These are phyloP conservation scores for Formica aserva DNA, from an alignment of 2,888 invertebrate genomes.

Conservation along the genomic window DNA sequence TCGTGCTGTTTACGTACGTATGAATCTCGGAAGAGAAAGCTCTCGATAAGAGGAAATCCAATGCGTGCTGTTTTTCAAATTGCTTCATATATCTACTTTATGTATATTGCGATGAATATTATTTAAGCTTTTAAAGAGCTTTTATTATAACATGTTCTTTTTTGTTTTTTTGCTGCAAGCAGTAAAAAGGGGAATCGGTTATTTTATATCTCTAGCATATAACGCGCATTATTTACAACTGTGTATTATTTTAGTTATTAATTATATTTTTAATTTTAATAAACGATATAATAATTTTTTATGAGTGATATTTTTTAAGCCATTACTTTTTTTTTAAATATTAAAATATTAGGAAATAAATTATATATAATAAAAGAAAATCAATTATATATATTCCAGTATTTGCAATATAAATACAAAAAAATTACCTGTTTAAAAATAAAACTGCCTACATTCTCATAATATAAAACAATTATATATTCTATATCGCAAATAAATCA, in stretches of 20 bases:
- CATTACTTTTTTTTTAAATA: not conserved
- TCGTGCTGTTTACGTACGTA: slow-evolving; percentile 63
- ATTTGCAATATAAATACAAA: not conserved
- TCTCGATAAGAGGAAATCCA: slow-evolving; percentile 41
- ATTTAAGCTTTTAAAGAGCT: not conserved
- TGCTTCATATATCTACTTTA: slow-evolving; percentile 11
- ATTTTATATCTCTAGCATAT: not conserved
- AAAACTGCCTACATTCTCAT: not conserved
- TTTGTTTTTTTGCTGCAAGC: not conserved
- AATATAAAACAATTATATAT: not conserved
- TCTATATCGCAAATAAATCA: not conserved
- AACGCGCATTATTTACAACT: not conserved
- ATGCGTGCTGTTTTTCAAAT: slow-evolving; percentile 16
- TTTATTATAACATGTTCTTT: not conserved
- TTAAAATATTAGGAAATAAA: not conserved
- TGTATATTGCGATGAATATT: slow-evolving; percentile 11
- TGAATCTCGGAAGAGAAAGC: slow-evolving; percentile 35
- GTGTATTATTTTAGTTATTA: not conserved
- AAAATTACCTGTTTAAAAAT: not conserved
- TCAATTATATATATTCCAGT: not conserved
- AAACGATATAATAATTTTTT: too few species aligned
- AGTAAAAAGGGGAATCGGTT: not conserved
- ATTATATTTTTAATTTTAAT: too few species aligned
- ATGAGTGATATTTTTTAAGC: too few species aligned
- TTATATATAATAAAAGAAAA: not conserved